Percentiles rank a stretch among this genome's conserved stretches.
Conservation (phyloP, 2,797 vertebrate genomes). For the Podargus strigoides region DNA sequence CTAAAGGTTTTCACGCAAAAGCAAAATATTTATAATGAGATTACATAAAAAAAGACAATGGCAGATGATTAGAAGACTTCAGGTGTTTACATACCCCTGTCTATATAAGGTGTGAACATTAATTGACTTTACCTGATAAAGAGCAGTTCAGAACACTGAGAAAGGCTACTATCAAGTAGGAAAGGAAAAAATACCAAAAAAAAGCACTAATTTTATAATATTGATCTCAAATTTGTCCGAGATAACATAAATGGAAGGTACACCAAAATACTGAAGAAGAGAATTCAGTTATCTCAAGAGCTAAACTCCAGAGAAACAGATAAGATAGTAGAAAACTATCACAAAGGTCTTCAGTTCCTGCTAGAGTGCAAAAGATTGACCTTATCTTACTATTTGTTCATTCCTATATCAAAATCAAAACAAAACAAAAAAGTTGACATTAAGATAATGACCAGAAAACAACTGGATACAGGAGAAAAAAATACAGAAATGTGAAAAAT, state of each 20-base stretch:
- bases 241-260: not conserved
- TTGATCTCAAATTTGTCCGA: not conserved
- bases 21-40: not conserved
- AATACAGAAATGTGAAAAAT: not conserved
- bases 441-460: not conserved
- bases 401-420: not conserved
- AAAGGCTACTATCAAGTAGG: not conserved
- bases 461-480: not conserved
- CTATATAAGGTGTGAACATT: not conserved
- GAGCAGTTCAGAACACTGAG: not conserved
- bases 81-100: not conserved
- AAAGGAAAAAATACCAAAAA: rapidly evolving
- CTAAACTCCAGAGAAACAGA: not conserved
- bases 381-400: not conserved
- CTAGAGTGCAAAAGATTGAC: not conserved
- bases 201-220: not conserved
- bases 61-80: not conserved
- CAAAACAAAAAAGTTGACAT: not conserved
- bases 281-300: not conserved
- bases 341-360: not conserved
- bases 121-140: not conserved
- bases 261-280: not conserved
- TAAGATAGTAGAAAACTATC: not conserved
- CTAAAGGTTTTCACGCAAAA: not conserved
- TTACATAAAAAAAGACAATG: not conserved